A percentile compares a stretch with the other conserved stretches of the same genome.
phyloP scores from a whole-genome alignment of 2,113 vertebrate species.

The Syrrhaptes paradoxus region DNA sequence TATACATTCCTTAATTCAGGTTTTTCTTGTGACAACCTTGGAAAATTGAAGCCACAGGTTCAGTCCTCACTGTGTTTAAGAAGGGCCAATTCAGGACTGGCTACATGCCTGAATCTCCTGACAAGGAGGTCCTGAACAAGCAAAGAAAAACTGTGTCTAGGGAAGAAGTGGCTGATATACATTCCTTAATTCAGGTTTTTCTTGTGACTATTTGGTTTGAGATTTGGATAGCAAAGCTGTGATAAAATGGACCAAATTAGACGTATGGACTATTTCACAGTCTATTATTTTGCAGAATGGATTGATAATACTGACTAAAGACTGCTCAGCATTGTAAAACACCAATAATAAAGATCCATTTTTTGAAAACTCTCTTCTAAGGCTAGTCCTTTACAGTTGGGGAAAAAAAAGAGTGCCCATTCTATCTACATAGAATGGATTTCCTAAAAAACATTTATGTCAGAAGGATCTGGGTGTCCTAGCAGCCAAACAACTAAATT shows the following conservation, averaged over 20 bases:
- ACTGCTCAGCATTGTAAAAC: not conserved
- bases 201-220: not conserved
- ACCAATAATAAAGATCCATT: not conserved
- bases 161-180: not conserved
- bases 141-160: not conserved
- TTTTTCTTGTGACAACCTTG: not conserved
- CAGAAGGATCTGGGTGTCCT: not conserved
- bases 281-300: not conserved
- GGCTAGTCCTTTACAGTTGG: not conserved
- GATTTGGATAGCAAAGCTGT: not conserved
- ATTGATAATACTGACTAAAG: not conserved
- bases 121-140: not conserved
- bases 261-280: not conserved
- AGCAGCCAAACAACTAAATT: not conserved
- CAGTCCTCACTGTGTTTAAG: not conserved
- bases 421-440: not conserved
- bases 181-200: not conserved
- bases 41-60: too few species aligned
- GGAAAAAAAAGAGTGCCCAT: not conserved
- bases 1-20: not conserved
- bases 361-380: not conserved
- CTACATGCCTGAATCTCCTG: not conserved
- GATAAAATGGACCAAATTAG: not conserved
- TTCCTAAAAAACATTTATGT: not conserved
- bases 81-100: not conserved